Evolutionary conservation across 2,888 invertebrate species (phyloP).

Genomic region (Chrysolina haemoptera): DNA sequence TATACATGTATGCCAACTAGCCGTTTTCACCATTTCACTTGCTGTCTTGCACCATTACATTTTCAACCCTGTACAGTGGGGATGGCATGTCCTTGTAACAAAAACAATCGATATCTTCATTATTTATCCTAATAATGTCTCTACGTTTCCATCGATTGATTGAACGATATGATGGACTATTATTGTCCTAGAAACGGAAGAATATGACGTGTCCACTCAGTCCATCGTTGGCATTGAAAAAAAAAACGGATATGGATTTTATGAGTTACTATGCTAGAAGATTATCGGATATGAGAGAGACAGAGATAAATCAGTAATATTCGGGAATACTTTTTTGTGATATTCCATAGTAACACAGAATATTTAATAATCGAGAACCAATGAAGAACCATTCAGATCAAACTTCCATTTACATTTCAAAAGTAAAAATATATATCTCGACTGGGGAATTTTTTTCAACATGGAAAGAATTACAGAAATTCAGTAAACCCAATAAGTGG

Average conservation of each 20-base stretch:
- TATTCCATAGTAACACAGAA: no score
- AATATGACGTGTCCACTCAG: background rate
- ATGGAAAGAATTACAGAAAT: no score
- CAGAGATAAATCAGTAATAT: no score
- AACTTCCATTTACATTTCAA: no score
- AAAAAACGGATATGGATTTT: background rate
- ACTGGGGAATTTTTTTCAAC: no score
- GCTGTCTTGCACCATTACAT: background rate
- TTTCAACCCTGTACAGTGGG: background rate
- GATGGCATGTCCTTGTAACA: background rate
- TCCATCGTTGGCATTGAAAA: background rate
- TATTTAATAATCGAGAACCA: no score
- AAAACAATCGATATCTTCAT: slow-evolving; percentile 2
- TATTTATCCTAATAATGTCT: slow-evolving; percentile 13
- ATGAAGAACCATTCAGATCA: no score
- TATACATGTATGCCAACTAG: no score
- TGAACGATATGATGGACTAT: background rate
- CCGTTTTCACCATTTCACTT: no score
- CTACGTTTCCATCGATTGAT: slow-evolving; percentile 4
- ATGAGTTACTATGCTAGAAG: background rate
- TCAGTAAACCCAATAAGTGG: no score
- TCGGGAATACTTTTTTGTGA: no score
- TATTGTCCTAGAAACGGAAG: background rate
- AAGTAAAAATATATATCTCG: no score
- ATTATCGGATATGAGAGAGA: background rate